These are phyloP conservation scores for Hermetia illucens DNA, from an alignment of 1,140 invertebrate species.

Conservation along the genomic window DNA sequence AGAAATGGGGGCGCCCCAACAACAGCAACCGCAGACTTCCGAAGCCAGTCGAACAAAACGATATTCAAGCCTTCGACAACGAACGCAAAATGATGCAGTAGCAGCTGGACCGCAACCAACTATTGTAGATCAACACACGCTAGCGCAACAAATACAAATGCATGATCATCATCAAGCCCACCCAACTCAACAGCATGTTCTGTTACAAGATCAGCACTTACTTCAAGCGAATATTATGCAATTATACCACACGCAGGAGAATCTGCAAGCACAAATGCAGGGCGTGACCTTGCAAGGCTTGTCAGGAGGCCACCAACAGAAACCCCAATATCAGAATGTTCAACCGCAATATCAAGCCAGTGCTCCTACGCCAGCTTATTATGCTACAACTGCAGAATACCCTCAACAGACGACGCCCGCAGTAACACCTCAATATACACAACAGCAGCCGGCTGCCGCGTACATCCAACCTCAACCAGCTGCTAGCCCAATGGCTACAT, in stretches of 20 bases:
- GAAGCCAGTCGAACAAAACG: conserved; percentile 43
- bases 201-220: conserved; percentile 24
- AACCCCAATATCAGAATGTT: background rate
- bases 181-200: conserved; percentile 7
- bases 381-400: background rate
- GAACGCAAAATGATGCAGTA: conserved; percentile 29
- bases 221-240: conserved; percentile 19
- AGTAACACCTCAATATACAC: background rate
- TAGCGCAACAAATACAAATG: conserved; percentile 18
- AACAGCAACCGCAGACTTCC: conserved; percentile 28
- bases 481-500: background rate
- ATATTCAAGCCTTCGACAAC: conserved; percentile 58
- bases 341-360: conserved; percentile 9
- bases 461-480: background rate
- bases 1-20: conserved; percentile 8
- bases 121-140: conserved; percentile 13
- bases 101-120: background rate
- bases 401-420: conserved; percentile 1
- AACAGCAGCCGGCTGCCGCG: background rate
- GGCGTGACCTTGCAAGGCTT: conserved; percentile 13
- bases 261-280: conserved; percentile 23
- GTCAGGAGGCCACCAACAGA: conserved; percentile 13
- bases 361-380: conserved; percentile 6
- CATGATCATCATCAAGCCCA: conserved; percentile 15
- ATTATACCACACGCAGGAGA: conserved; percentile 22